Evolutionary conservation across 2,797 vertebrate species (phyloP).

Genomic region (Mus caroli): DNA sequence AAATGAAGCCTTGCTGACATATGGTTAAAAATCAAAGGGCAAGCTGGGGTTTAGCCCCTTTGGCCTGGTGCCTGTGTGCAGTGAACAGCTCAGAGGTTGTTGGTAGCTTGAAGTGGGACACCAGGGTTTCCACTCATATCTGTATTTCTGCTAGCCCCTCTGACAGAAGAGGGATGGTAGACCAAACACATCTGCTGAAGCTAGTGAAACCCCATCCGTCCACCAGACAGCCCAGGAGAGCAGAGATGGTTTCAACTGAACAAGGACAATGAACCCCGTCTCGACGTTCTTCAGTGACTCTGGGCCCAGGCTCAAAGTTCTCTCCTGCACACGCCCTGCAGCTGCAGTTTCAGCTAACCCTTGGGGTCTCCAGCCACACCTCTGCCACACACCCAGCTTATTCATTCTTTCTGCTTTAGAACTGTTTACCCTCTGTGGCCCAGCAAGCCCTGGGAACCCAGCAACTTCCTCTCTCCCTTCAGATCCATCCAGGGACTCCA

Average conservation of each 20-base stretch:
- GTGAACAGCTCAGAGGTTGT: not conserved
- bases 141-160: not conserved
- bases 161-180: not conserved
- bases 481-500: not conserved
- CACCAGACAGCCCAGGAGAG: not conserved
- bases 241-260: not conserved
- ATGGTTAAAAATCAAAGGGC: not conserved
- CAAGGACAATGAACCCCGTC: constrained; percentile 8
- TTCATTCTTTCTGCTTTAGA: not conserved
- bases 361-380: not conserved
- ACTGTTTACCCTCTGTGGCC: not conserved
- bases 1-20: not conserved
- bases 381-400: constrained; percentile 1
- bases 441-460: not conserved
- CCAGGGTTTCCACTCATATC: not conserved
- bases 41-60: not conserved
- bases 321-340: constrained; percentile 7
- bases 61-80: not conserved
- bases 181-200: not conserved
- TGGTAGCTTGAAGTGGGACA: not conserved
- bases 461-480: not conserved
- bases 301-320: not conserved
- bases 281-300: not conserved
- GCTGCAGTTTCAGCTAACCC: not conserved
- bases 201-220: not conserved